Percentiles rank a stretch among this genome's conserved stretches.
phyloP scores from a whole-genome alignment of 2,113 vertebrate species.

The Galemys pyrenaicus region DNA sequence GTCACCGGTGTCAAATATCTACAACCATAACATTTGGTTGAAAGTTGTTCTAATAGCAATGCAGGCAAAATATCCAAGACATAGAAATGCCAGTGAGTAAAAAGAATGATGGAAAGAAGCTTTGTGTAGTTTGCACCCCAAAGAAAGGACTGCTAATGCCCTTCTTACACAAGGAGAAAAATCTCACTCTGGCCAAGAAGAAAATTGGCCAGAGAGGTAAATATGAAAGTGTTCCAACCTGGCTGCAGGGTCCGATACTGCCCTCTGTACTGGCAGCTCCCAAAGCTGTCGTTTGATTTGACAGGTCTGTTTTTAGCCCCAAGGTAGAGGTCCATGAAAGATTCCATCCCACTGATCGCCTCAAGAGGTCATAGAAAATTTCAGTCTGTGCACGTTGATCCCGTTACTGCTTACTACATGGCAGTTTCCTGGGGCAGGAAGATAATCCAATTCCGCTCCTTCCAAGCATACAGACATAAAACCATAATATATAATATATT shows the following conservation, averaged over 20 bases:
- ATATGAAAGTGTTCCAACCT: background rate
- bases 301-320: background rate
- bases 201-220: background rate
- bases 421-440: slow-evolving; percentile 46
- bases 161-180: background rate
- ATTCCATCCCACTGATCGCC: background rate
- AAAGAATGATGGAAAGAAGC: background rate
- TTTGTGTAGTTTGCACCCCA: background rate
- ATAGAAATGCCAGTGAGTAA: background rate
- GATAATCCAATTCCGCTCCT: slow-evolving; percentile 60
- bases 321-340: background rate
- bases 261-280: background rate
- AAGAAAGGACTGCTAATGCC: background rate
- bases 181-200: background rate
- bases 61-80: background rate
- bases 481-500: background rate
- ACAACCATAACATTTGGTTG: background rate
- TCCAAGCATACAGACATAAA: slow-evolving; percentile 37
- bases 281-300: background rate
- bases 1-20: background rate
- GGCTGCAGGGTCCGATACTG: background rate
- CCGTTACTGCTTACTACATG: slow-evolving; percentile 13
- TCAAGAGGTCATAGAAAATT: background rate
- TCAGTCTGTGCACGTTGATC: background rate
- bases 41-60: background rate